phyloP scores from a whole-genome alignment of 2,797 vertebrate species.

The Takifugu rubripes region DNA sequence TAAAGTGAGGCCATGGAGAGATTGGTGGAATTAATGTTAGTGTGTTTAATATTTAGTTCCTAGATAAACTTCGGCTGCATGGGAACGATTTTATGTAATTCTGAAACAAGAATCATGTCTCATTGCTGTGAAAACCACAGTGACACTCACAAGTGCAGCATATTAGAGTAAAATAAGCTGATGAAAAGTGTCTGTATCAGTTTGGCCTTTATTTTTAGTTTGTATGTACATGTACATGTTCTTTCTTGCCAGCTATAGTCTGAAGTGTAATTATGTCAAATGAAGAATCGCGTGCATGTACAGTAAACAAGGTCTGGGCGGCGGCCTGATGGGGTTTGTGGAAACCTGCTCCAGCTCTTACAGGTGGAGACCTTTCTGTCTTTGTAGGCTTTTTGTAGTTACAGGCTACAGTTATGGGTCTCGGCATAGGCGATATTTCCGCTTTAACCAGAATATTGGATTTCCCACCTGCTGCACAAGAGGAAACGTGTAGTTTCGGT shows the following conservation, averaged over 20 bases:
- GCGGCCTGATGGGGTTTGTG: neutral
- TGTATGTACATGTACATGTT: neutral
- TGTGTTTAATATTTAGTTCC: neutral
- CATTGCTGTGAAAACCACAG: neutral
- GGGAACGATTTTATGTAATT: too few relatives aligned
- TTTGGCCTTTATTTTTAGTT: too few relatives aligned
- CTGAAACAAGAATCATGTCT: too few relatives aligned
- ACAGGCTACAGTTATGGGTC: too few relatives aligned
- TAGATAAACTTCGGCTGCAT: neutral
- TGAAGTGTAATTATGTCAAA: neutral
- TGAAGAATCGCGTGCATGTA: neutral
- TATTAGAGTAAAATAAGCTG: too few relatives aligned
- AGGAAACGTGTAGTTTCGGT: too few relatives aligned
- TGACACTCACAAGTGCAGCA: neutral
- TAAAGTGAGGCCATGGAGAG: neutral
- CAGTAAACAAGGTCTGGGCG: neutral
- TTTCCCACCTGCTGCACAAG: too few relatives aligned
- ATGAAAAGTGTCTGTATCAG: too few relatives aligned
- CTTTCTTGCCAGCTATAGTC: neutral
- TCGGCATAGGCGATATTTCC: too few relatives aligned
- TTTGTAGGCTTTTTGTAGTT: too few relatives aligned
- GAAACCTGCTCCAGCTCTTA: neutral
- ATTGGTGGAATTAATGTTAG: neutral
- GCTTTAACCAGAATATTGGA: too few relatives aligned
- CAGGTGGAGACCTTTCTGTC: neutral